Evolutionary conservation across 1,140 invertebrate genomes (phyloP), one percentile per base, ranked within the genome.

Genomic region (Venturia canescens): DNA sequence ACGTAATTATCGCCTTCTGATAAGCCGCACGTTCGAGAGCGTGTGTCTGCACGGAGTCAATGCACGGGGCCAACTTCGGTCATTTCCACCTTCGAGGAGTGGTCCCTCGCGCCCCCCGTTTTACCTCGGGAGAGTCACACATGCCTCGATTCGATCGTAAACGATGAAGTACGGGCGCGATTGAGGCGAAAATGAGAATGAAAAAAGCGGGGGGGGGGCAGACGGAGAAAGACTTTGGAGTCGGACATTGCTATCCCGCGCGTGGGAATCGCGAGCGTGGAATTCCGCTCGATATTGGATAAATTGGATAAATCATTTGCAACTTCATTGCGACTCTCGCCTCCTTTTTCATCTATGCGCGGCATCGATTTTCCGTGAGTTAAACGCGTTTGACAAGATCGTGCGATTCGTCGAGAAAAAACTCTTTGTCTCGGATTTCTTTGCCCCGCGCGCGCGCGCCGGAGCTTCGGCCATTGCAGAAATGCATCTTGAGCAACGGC

Each of bases 11-110:
- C 7, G 13, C 38, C 38, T 44, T 44, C 9, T 57, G 2, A 9
- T 57, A 5, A n/a, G 21, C n/a, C n/a, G n/a, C n/a, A n/a, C n/a
- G n/a, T n/a, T n/a, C n/a, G n/a, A n/a, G n/a, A n/a, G n/a, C 13
- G 38, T 70, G 4, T 29, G 6, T 4, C 3, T 38, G 31, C 0
- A n/a, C 27, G 67, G 38, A 38, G 9, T 29, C 26, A 34, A 44
- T 44, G 67, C 23, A 31, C 67, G 29, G 27, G 63, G 29, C 72
- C 76, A 38, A 69, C 60, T 60, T 76, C 83, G 79, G 80, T 79
- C 81, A 81, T 72, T 72, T 83, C 83, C 44, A 80, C 80, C 79
- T 80, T 78, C 72, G 83, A 83, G 84, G 83, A 84, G 71, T 72
- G 82, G 78, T 79, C 72, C 70, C 18, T 50, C n/a, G 27, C 31